Evolutionary conservation across 2,797 vertebrate species (phyloP).

Genomic region (Microctenopoma steveboyesi): DNA sequence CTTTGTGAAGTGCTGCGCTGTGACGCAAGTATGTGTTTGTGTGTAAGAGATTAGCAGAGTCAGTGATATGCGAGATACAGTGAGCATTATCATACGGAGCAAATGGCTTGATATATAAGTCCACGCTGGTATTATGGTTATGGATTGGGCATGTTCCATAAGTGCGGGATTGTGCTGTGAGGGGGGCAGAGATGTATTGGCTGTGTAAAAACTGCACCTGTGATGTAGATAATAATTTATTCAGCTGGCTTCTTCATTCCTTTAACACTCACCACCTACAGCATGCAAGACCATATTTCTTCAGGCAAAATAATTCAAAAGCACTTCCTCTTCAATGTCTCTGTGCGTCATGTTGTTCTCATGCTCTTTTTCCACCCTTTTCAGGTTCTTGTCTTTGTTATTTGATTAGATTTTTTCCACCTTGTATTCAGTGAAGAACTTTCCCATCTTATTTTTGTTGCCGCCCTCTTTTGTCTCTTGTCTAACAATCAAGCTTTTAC

Average conservation of each 20-base stretch:
- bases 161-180: slow-evolving; percentile 66
- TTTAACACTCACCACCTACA: slow-evolving; percentile 51
- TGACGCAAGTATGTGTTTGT: slow-evolving; percentile 55
- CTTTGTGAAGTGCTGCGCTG: slow-evolving; percentile 51
- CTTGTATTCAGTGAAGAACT: slow-evolving; percentile 10
- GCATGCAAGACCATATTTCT: slow-evolving; percentile 52
- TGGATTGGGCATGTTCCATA: slow-evolving; percentile 78
- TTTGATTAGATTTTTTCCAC: slow-evolving; percentile 28
- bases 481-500: slow-evolving; percentile 77
- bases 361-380: slow-evolving; percentile 3
- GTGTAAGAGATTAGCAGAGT: slow-evolving; percentile 33
- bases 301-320: slow-evolving; percentile 47
- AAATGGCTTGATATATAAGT: slow-evolving; percentile 69
- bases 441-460: slow-evolving; percentile 8
- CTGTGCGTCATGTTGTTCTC: slow-evolving; percentile 9
- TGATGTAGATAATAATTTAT: slow-evolving; percentile 80
- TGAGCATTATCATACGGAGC: slow-evolving; percentile 73
- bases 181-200: slow-evolving; percentile 78
- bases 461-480: slow-evolving; percentile 44
- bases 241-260: slow-evolving; percentile 72
- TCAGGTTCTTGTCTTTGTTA: slow-evolving; percentile 33
- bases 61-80: slow-evolving; percentile 62
- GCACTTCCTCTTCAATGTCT: slow-evolving; percentile 28
- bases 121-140: slow-evolving; percentile 75
- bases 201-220: slow-evolving; percentile 72